phyloP scores from a whole-genome alignment of 2,888 invertebrate genomes.

The Seira sanloemensis region DNA sequence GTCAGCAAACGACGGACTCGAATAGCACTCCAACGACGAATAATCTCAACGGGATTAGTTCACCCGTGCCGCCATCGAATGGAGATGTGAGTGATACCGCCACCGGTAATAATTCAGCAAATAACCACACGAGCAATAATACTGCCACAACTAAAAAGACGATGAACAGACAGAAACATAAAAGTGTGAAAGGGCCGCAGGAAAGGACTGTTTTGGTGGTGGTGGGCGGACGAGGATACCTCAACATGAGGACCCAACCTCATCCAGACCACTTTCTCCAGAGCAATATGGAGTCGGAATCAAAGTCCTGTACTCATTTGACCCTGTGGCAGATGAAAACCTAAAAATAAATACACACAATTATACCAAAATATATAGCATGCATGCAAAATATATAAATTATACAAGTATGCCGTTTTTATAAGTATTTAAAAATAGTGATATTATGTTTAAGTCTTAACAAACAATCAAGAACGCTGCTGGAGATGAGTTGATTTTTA shows the following conservation, averaged over 20 bases:
- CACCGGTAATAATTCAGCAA: background rate
- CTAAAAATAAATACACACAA: slow-evolving; percentile 57
- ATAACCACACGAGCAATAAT: background rate
- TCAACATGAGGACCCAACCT: slow-evolving; percentile 88
- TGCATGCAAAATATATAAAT: background rate
- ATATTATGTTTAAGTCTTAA: background rate
- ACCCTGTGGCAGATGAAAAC: slow-evolving; percentile 91
- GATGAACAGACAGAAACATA: slow-evolving; percentile 45
- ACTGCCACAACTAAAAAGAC: slow-evolving; percentile 34
- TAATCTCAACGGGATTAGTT: slow-evolving; percentile 28
- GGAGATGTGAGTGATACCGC: slow-evolving; percentile 12
- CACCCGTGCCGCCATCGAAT: slow-evolving; percentile 10
- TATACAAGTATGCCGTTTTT: background rate
- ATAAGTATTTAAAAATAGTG: background rate
- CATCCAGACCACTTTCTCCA: slow-evolving; percentile 79
- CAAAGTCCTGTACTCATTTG: slow-evolving; percentile 87
- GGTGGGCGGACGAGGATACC: slow-evolving; percentile 92
- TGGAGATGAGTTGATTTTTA: background rate
- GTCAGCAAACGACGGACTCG: slow-evolving; percentile 52
- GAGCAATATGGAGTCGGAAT: slow-evolving; percentile 77
- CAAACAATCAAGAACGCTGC: background rate
- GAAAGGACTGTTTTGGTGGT: slow-evolving; percentile 87
- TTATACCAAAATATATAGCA: background rate
- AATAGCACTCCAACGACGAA: slow-evolving; percentile 24
- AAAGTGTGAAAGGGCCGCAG: slow-evolving; percentile 33